A percentile compares a stretch with the other conserved stretches of the same genome.
Evolutionary conservation across 2,113 vertebrate species (phyloP).

Genomic region (Elephas maximus): DNA sequence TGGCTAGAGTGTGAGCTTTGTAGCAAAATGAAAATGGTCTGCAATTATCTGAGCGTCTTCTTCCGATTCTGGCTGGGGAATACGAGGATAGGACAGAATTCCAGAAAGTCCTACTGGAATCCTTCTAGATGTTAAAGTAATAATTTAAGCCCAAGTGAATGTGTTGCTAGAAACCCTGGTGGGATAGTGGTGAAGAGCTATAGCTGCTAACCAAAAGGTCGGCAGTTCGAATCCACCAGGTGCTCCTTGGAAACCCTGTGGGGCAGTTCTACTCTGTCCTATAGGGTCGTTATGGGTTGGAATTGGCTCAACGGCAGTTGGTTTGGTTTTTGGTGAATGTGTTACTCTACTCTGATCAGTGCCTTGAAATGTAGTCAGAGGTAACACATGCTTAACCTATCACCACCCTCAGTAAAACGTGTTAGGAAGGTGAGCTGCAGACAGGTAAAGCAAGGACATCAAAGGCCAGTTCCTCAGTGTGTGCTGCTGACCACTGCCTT

Average conservation of each 20-base stretch:
- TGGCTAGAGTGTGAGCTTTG: background rate
- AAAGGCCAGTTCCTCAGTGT: background rate
- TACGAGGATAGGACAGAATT: background rate
- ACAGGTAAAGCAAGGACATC: background rate
- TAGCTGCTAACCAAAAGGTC: too few relatives aligned
- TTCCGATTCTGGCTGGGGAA: background rate
- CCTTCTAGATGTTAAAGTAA: background rate
- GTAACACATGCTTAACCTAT: background rate
- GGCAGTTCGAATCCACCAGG: too few relatives aligned
- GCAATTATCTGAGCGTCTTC: background rate
- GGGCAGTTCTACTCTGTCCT: too few relatives aligned
- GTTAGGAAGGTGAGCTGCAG: background rate
- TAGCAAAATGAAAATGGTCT: background rate
- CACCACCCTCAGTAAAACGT: background rate
- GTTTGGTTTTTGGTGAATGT: too few relatives aligned
- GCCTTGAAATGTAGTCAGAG: background rate
- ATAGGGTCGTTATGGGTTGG: too few relatives aligned
- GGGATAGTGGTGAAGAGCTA: too few relatives aligned
- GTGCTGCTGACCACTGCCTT: background rate
- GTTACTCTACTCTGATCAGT: background rate
- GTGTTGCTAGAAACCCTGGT: too few relatives aligned
- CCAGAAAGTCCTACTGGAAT: background rate
- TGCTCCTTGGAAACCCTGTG: too few relatives aligned
- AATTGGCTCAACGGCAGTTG: too few relatives aligned
- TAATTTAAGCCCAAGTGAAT: background rate